Evolutionary conservation across 2,888 invertebrate genomes (phyloP).

Genomic region (Electrophaes corylata): DNA sequence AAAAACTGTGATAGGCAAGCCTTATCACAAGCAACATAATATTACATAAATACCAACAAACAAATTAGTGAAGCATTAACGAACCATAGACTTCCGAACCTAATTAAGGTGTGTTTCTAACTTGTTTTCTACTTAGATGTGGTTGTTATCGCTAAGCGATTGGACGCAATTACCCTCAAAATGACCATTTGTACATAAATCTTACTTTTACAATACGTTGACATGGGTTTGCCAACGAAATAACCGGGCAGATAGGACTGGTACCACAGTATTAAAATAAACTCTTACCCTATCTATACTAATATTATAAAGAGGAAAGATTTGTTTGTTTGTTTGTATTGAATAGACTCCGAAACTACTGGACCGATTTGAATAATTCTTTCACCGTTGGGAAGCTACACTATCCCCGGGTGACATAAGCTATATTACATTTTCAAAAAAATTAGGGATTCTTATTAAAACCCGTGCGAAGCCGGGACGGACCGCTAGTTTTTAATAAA

Average conservation of each 20-base stretch:
- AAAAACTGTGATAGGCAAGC: neutral
- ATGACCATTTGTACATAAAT: constrained; percentile 62
- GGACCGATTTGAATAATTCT: no score
- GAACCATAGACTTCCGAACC: constrained; percentile 70
- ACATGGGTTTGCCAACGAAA: neutral
- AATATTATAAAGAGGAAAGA: no score
- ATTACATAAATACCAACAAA: constrained; percentile 51
- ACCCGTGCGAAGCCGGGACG: no score
- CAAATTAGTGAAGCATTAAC: constrained; percentile 76
- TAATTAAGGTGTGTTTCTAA: constrained; percentile 67
- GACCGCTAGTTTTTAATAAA: no score
- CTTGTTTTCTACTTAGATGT: constrained; percentile 52
- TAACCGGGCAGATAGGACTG: neutral
- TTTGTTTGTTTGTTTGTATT: no score
- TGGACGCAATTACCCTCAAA: constrained; percentile 74
- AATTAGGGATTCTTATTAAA: no score
- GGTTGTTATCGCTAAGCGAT: constrained; percentile 71
- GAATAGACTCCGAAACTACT: no score
- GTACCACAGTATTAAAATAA: no score
- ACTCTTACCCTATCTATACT: no score
- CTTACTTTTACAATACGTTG: constrained; percentile 39
- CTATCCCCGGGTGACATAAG: no score
- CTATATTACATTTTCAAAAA: no score
- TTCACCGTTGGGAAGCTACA: no score
- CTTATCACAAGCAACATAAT: constrained; percentile 18